Evolutionary conservation across 2,797 vertebrate genomes (phyloP).

Genomic region (Miichthys miiuy): DNA sequence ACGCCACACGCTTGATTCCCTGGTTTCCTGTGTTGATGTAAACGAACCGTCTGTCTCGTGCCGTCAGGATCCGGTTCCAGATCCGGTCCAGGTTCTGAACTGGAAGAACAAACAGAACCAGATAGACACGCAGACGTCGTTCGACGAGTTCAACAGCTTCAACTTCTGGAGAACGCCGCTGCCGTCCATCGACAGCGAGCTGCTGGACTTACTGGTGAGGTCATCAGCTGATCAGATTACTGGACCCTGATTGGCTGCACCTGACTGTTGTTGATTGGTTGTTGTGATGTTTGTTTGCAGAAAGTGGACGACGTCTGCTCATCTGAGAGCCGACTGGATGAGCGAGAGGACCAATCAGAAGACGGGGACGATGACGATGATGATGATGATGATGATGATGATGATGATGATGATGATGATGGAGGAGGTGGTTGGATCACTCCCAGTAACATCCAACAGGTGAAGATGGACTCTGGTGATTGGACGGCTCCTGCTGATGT

Average conservation of each 20-base stretch:
- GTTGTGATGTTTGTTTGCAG: constrained; percentile 47
- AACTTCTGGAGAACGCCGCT: constrained; percentile 92
- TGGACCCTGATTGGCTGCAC: no score
- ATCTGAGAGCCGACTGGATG: constrained; percentile 20
- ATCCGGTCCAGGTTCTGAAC: constrained; percentile 1
- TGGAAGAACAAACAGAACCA: neutral
- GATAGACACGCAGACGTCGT: neutral
- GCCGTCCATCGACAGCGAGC: constrained; percentile 85
- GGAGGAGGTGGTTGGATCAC: constrained; percentile 93
- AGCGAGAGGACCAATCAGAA: constrained; percentile 40
- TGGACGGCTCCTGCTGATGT: constrained; percentile 77
- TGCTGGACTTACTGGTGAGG: constrained; percentile 90
- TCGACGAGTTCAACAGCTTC: constrained; percentile 88
- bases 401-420: constrained; percentile 42
- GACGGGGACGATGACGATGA: constrained; percentile 57
- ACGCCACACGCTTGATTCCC: neutral
- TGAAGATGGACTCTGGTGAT: constrained; percentile 86
- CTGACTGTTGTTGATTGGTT: neutral
- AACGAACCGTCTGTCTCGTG: neutral
- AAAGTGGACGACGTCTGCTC: constrained; percentile 21
- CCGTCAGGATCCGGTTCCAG: constrained; percentile 16
- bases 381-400: constrained; percentile 27
- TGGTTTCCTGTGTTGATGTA: neutral
- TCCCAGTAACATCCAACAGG: constrained; percentile 91
- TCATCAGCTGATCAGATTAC: no score